phyloP scores from a whole-genome alignment of 2,888 invertebrate species.

The Drosophila formosana region DNA sequence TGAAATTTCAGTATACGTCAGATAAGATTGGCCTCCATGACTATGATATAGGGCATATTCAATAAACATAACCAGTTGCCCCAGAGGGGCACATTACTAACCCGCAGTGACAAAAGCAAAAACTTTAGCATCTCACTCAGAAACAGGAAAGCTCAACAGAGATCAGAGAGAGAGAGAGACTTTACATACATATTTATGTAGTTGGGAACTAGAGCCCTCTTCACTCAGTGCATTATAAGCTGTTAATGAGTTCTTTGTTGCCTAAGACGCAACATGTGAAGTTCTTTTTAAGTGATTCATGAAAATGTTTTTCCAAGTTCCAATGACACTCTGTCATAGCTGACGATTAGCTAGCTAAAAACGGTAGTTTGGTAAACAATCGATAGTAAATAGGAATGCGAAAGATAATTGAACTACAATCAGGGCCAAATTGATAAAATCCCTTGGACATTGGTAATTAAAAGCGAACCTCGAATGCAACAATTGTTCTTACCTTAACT shows the following conservation, averaged over 20 bases:
- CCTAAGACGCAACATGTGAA: slow-evolving; percentile 47
- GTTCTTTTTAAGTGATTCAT: slow-evolving; percentile 69
- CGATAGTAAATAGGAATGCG: slow-evolving; percentile 19
- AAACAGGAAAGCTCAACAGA: slow-evolving; percentile 7
- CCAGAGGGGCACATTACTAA: slow-evolving; percentile 66
- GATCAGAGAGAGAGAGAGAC: slow-evolving; percentile 16
- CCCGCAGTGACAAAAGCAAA: slow-evolving; percentile 49
- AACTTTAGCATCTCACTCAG: slow-evolving; percentile 28
- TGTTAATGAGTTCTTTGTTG: slow-evolving; percentile 65
- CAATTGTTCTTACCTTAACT: slow-evolving; percentile 1
- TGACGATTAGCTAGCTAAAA: neutral
- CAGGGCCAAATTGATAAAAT: slow-evolving; percentile 38
- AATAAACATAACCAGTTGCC: slow-evolving; percentile 74
- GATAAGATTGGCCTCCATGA: neutral
- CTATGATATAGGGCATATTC: slow-evolving; percentile 28
- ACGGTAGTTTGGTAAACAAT: neutral
- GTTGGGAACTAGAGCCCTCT: slow-evolving; percentile 23
- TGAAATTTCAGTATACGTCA: neutral
- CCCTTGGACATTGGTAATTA: slow-evolving; percentile 29
- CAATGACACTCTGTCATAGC: neutral
- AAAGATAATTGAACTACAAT: slow-evolving; percentile 5
- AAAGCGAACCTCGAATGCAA: neutral
- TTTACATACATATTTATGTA: neutral
- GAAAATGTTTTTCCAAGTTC: slow-evolving; percentile 37
- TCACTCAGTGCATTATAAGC: slow-evolving; percentile 42